A percentile compares a stretch with the other conserved stretches of the same genome.
Evolutionary conservation across 1,140 invertebrate species (phyloP).

Genomic region (Protaetia brevitarsis): DNA sequence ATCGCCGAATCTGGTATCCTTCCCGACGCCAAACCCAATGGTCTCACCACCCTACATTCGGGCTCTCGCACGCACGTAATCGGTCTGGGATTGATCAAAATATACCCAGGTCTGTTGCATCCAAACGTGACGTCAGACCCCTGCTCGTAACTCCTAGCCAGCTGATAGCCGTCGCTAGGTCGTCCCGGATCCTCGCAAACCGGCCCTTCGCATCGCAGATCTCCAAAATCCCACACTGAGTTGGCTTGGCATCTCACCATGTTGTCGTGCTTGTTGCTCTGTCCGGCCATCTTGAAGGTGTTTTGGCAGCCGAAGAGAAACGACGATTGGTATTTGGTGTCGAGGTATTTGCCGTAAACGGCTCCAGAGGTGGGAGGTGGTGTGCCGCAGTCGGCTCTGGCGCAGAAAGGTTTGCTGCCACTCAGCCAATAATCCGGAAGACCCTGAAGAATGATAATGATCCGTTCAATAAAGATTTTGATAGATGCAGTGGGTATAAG

Average conservation of each 20-base stretch:
- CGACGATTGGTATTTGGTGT: conserved; percentile 86
- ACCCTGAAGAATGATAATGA: conserved; percentile 52
- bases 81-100: conserved; percentile 84
- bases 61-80: conserved; percentile 89
- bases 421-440: conserved; percentile 90
- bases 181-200: conserved; percentile 93
- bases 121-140: conserved; percentile 86
- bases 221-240: conserved; percentile 95
- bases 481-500: background rate
- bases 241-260: conserved; percentile 87
- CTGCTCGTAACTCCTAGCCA: conserved; percentile 89
- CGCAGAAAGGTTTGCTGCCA: conserved; percentile 79
- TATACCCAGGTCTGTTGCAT: conserved; percentile 88
- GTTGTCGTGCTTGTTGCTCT: conserved; percentile 87
- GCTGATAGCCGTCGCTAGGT: conserved; percentile 86
- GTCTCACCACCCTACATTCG: conserved; percentile 89
- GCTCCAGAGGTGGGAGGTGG: conserved; percentile 88
- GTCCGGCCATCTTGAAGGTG: conserved; percentile 90
- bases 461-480: background rate
- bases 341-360: conserved; percentile 82
- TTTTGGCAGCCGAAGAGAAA: conserved; percentile 97
- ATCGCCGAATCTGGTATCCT: conserved; percentile 93
- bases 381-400: conserved; percentile 80
- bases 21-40: conserved; percentile 87
- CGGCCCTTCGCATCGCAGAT: conserved; percentile 91